These are phyloP conservation scores for Beroe forskalii DNA, from an alignment of 37 sponge, comb jelly and placozoan species.

Conservation along the genomic window DNA sequence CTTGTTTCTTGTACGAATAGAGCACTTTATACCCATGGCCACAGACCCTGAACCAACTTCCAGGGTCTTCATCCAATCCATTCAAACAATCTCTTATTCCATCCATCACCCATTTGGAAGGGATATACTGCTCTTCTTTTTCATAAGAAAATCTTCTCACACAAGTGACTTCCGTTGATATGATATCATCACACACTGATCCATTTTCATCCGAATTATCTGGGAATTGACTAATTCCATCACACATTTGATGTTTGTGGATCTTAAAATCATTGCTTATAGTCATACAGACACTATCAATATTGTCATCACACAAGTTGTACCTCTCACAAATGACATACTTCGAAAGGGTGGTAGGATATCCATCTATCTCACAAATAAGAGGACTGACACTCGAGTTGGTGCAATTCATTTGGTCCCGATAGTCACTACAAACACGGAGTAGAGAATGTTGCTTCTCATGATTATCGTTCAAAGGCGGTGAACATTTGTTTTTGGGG, in stretches of 20 bases:
- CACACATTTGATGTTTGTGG: neutral
- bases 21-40: neutral
- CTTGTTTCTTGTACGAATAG: neutral
- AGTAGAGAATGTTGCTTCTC: neutral
- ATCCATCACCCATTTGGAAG: neutral
- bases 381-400: neutral
- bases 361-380: neutral
- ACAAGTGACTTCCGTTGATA: neutral
- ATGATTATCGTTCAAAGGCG: too few species aligned
- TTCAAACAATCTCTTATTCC: neutral
- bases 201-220: neutral
- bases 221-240: neutral
- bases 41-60: neutral
- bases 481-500: neutral
- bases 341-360: neutral
- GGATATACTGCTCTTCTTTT: neutral
- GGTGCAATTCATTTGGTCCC: constrained; percentile 27
- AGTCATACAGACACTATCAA: neutral
- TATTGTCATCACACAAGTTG: neutral
- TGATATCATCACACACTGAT: neutral
- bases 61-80: neutral
- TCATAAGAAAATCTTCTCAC: neutral
- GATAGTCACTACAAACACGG: neutral
- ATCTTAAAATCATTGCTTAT: neutral
- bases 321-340: neutral